A percentile compares a stretch with the other conserved stretches of the same genome.
Conservation (phyloP, 1,140 invertebrate genomes). For the Chrysoperla carnea region DNA sequence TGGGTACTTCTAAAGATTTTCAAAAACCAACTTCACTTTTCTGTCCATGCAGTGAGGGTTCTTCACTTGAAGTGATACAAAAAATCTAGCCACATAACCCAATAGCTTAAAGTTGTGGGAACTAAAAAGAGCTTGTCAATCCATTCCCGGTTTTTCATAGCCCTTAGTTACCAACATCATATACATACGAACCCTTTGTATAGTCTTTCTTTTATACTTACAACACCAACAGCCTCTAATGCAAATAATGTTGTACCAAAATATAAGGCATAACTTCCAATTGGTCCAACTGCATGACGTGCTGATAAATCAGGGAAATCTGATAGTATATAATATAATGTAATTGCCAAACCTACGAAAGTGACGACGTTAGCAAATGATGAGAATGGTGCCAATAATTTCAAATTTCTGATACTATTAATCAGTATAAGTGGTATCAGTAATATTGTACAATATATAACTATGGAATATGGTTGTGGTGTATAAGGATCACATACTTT, state of each 20-base stretch:
- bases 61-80: no score
- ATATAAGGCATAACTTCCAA: slow-evolving; percentile 45
- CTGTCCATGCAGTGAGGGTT: no score
- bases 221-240: slow-evolving; percentile 75
- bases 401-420: slow-evolving; percentile 51
- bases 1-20: no score
- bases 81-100: no score
- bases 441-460: slow-evolving; percentile 35
- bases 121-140: no score
- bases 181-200: not conserved
- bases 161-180: no score
- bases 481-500: slow-evolving; percentile 32
- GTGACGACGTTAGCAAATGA: slow-evolving; percentile 50
- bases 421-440: slow-evolving; percentile 48
- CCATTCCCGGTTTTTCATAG: no score
- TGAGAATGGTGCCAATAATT: slow-evolving; percentile 55
- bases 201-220: slow-evolving; percentile 29
- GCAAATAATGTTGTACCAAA: slow-evolving; percentile 82
- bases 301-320: slow-evolving; percentile 37
- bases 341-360: slow-evolving; percentile 41
- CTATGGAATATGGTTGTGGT: slow-evolving; percentile 17
- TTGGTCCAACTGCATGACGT: slow-evolving; percentile 31
- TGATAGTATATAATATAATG: slow-evolving; percentile 49
- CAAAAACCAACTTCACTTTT: no score
- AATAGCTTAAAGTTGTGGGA: no score